Base-by-base conservation (phyloP, 2,888 invertebrate genomes). In the Trileptium ribeirensis region DNA sequence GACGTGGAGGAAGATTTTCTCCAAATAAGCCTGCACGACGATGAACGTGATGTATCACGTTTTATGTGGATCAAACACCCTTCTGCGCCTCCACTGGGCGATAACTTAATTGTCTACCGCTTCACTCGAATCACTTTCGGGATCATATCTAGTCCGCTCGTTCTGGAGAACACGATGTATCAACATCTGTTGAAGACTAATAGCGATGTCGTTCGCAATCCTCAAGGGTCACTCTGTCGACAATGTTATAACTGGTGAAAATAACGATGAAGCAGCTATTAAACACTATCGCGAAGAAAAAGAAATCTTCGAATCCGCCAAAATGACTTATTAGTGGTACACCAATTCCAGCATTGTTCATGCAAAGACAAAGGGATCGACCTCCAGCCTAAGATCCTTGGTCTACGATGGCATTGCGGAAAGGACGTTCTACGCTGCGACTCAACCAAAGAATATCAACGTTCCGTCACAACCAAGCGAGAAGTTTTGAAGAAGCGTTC, bases 1-100 rank as follows among this genome's bases (percentile, higher is more conserved):
- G 84, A 84, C 74, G 70, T 84, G 1, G 84, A 85, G 74, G 84
- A 85, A 67, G 84, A 83, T 1, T 85, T 85, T 64, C 79, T 82
- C 24, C 79, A 80, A 29, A 51, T 84, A 0, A 81, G 74, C 0
- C 67, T 85, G 0, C 74, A 79, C 34, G 36, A 70, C 8, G 36
- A 67, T 0, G 83, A 83, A 51, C 67, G 84, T 0, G 82, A 84
- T n/a, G 51, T 78, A n/a, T 67, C 79, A 0, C 67, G 81, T 8
- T 83, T 83, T 40, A 15, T 81, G 0, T 79, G 82, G n/a, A 0
- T 80, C 0, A 78, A 74, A 2, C 74, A 83, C 51, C 19, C 39
- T 3, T 3, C 1, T 1, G 19, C 24, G n/a, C 38, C 38, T 8
- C 34, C 77, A 3, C 33, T 38, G n/a, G 33, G 15, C 33, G 78